Conservation (phyloP, 2,113 vertebrate species). For the Pachyramphus minor region DNA sequence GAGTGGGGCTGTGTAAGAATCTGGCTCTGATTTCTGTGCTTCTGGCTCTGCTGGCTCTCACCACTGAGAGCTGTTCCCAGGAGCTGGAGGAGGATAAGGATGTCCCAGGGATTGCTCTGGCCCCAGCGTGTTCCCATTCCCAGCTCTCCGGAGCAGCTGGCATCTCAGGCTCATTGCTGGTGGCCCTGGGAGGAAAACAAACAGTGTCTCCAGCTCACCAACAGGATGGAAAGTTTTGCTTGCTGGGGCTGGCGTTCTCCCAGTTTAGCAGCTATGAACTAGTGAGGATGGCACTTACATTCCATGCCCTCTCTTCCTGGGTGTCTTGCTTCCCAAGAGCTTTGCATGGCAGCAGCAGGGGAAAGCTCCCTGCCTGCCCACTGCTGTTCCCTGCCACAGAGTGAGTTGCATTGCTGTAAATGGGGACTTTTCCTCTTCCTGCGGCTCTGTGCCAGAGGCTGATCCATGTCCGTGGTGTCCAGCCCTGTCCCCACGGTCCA, state of each 20-base stretch:
- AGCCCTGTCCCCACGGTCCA: not conserved
- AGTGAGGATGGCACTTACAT: rapidly evolving
- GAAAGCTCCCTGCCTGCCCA: not conserved
- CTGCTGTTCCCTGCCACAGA: rapidly evolving
- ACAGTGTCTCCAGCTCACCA: not conserved
- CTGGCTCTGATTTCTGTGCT: not conserved
- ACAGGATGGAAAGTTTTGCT: not conserved
- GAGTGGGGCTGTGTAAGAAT: not conserved
- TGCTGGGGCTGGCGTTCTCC: not conserved
- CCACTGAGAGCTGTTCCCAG: not conserved
- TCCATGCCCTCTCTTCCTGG: rapidly evolving
- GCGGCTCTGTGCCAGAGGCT: rapidly evolving
- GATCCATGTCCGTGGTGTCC: rapidly evolving
- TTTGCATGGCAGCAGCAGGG: not conserved
- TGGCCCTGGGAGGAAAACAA: conserved; percentile 38
- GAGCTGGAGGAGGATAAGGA: not conserved
- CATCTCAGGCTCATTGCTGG: not conserved
- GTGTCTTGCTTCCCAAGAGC: not conserved
- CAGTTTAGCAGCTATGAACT: not conserved
- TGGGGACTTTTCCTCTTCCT: not conserved
- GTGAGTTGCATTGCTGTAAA: not conserved
- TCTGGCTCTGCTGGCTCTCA: not conserved
- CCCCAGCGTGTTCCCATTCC: not conserved
- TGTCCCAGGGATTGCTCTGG: not conserved
- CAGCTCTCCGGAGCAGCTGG: not conserved